Evolutionary conservation across 1,140 invertebrate genomes (phyloP).

Genomic region (Octopus sinensis): DNA sequence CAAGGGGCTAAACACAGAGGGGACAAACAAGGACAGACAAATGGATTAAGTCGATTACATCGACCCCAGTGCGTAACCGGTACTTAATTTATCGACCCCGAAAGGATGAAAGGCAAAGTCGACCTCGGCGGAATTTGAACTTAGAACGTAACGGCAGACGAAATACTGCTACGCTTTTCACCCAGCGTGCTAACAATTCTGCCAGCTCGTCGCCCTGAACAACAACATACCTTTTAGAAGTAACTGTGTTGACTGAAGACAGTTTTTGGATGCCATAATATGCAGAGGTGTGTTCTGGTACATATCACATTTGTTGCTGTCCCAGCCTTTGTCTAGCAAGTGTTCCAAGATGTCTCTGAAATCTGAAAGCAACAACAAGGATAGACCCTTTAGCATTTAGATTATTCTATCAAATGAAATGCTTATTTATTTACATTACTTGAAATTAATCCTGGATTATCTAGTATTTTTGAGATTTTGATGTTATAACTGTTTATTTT

Average conservation of each 20-base stretch:
- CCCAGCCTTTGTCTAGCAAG: constrained; percentile 32
- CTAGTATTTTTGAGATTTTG: neutral
- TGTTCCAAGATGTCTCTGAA: constrained; percentile 30
- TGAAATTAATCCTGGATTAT: neutral
- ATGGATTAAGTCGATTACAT: too few species aligned
- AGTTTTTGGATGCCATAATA: constrained; percentile 29
- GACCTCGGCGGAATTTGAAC: neutral
- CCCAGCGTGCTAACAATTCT: neutral
- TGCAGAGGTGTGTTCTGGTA: constrained; percentile 38
- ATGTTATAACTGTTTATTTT: neutral
- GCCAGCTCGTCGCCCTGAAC: neutral
- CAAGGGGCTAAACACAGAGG: too few species aligned
- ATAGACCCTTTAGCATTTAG: neutral
- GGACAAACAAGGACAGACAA: too few species aligned
- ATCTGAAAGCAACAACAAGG: constrained; percentile 26
- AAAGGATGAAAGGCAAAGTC: neutral
- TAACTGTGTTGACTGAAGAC: constrained; percentile 25
- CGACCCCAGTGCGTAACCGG: too few species aligned
- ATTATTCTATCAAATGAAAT: neutral
- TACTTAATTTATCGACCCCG: too few species aligned
- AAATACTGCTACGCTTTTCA: neutral
- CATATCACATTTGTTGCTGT: constrained; percentile 37
- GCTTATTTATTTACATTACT: neutral
- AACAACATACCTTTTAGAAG: constrained; percentile 32
- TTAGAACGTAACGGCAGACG: neutral